Evolutionary conservation across 2,797 vertebrate species (phyloP), one percentile per base, ranked within the genome.

Genomic region (Gephyroberyx darwinii): DNA sequence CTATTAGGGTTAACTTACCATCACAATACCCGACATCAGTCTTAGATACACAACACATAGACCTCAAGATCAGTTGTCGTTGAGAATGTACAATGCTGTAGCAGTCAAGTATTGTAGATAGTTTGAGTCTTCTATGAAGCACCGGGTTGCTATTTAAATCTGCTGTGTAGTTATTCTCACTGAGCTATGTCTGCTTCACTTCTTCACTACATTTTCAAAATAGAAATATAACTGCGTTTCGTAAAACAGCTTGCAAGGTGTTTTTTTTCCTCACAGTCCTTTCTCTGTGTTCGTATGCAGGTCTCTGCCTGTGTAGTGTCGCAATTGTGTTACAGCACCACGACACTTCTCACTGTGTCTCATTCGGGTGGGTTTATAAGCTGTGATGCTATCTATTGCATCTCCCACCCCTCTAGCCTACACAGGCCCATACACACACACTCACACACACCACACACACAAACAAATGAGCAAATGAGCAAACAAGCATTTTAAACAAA

Each of bases 221-320:
- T 80, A 78, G 67, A 89, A 79, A 83, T 52, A 37, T 51, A 79
- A 66, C 88, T 89, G 85, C 89, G 89, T 77, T 85, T 65, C 62
- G 64, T 7, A 55, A 79, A 76, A 14, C 30, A n/a, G 69, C 83
- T 82, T 57, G 59, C 79, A 80, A 83, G 72, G 78, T 86, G 80
- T 82, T 70, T 63, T 83, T 67, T 78, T 87, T 71, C 81, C 86
- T 78, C 50, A 8, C 22, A 12, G 51, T 86, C 81, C 80, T 71
- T 75, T 75, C 74, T 74, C 79, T 58, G 55, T 62, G 8, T 80
- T 87, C 88, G 89, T 89, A 77, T 75, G 69, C 75, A 75, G 89
- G 86, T 89, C 80, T 74, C 71, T 71, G 61, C 78, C 60, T 75
- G 67, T 75, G 67, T 48, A 50, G 64, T 47, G 58, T 75, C 67